phyloP scores from a whole-genome alignment of 1,140 invertebrate genomes.

The Eupristina koningsbergeri region DNA sequence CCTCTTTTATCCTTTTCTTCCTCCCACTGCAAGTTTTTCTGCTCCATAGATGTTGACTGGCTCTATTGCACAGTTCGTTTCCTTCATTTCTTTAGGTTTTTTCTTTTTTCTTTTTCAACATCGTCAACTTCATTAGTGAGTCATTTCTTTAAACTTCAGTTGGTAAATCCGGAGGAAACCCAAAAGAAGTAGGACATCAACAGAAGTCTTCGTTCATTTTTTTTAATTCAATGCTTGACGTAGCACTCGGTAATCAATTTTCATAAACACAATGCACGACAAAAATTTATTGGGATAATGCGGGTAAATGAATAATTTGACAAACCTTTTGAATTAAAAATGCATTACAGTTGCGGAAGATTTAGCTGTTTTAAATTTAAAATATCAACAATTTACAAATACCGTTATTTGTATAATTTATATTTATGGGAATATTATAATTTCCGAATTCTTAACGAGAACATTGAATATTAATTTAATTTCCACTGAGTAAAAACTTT shows the following conservation, averaged over 20 bases:
- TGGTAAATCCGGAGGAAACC: background rate
- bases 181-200: background rate
- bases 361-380: no score
- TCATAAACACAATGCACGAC: background rate
- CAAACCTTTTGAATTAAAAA: no score
- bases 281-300: background rate
- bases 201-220: conserved; percentile 30
- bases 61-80: background rate
- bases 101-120: conserved; percentile 20
- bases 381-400: no score
- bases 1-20: conserved; percentile 29
- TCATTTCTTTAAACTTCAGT: conserved; percentile 34
- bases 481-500: no score
- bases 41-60: background rate
- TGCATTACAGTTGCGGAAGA: no score
- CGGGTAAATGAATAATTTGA: conserved; percentile 22
- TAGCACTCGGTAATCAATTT: conserved; percentile 21
- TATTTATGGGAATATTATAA: no score
- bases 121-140: conserved; percentile 46
- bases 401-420: no score
- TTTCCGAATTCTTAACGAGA: no score
- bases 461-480: no score
- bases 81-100: background rate
- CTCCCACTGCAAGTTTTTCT: background rate
- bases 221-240: background rate